These are phyloP conservation scores for Phalacrocorax pelagicus DNA, from an alignment of 2,113 vertebrate species.

Conservation along the genomic window DNA sequence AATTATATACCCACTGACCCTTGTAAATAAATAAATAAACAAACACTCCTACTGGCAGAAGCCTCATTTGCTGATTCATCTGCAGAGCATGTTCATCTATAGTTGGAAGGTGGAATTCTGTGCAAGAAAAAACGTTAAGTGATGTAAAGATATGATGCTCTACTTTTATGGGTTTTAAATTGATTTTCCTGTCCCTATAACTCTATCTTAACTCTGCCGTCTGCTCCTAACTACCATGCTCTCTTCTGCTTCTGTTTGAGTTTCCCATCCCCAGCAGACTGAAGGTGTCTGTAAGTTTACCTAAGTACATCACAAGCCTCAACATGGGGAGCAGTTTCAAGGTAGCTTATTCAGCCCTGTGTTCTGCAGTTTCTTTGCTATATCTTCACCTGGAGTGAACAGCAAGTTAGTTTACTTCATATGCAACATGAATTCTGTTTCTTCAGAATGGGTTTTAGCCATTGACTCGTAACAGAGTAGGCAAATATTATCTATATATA, in stretches of 20 bases:
- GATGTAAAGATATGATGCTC: neutral
- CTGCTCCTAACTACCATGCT: neutral
- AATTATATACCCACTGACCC: neutral
- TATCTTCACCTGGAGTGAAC: neutral
- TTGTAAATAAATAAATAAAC: neutral
- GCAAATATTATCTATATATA: neutral
- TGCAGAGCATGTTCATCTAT: neutral
- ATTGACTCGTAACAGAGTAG: neutral
- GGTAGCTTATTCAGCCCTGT: neutral
- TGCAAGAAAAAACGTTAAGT: neutral
- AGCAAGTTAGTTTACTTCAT: neutral
- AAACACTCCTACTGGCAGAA: neutral
- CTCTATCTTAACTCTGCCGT: neutral
- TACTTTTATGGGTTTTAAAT: neutral
- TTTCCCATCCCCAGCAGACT: neutral
- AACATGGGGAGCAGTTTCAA: neutral
- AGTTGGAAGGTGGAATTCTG: neutral
- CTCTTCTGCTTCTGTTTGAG: neutral
- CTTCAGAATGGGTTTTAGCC: neutral
- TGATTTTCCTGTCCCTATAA: neutral
- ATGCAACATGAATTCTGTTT: neutral
- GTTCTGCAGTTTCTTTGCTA: neutral
- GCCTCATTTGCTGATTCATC: neutral
- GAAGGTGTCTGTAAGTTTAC: neutral
- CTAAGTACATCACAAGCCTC: neutral